Conservation (phyloP, 2,113 vertebrate genomes). For the Leptocoma aspasia region DNA sequence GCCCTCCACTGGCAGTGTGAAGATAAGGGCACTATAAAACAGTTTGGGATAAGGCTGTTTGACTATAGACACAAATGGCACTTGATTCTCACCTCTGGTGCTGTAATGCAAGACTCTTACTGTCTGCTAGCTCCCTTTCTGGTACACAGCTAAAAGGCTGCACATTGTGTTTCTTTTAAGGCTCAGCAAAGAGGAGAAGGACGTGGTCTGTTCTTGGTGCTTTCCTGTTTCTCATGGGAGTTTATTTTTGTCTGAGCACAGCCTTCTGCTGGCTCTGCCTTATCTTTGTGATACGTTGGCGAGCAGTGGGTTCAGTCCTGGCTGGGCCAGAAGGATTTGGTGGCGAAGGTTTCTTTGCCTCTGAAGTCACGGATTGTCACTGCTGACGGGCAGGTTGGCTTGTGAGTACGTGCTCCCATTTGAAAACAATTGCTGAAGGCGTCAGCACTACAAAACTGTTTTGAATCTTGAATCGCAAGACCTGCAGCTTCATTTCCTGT, state of each 20-base stretch:
- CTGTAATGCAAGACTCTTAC: neutral
- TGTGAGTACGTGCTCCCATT: accelerated
- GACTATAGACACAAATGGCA: accelerated
- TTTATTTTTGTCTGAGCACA: neutral
- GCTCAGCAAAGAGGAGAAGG: neutral
- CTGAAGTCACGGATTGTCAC: accelerated
- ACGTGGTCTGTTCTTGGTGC: accelerated
- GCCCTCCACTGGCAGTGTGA: neutral
- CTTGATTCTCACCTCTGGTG: neutral
- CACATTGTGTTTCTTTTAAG: neutral
- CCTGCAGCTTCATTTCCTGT: neutral
- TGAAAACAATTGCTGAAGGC: neutral
- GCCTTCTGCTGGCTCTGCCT: neutral
- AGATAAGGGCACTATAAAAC: neutral
- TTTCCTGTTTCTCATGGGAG: neutral
- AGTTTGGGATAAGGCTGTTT: neutral
- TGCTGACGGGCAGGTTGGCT: neutral
- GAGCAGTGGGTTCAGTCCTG: neutral
- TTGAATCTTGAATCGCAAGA: accelerated
- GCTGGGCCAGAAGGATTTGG: neutral
- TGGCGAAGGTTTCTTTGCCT: neutral
- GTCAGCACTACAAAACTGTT: neutral
- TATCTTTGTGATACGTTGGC: neutral
- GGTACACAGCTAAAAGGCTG: neutral
- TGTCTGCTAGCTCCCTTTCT: neutral